Percentiles rank a stretch among this genome's conserved stretches.
Conservation (phyloP, 2,888 invertebrate species). For the Platycheirus albimanus region DNA sequence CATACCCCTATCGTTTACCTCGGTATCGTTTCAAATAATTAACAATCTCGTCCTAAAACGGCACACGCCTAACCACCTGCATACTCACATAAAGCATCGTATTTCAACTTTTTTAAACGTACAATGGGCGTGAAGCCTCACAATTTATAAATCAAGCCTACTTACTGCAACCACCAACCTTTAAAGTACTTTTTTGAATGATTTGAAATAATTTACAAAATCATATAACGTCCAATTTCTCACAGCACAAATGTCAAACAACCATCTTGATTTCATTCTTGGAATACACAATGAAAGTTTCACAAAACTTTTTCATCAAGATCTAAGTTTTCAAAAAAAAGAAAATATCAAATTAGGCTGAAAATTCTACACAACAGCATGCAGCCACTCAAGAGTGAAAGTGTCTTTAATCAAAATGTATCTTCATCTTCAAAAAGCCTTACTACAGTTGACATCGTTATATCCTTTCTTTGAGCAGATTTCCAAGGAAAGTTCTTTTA, state of each 20-base stretch:
- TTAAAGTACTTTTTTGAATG: not conserved
- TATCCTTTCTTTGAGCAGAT: slow-evolving; percentile 21
- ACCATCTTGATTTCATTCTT: not conserved
- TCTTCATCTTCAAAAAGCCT: not conserved
- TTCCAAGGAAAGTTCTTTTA: not conserved
- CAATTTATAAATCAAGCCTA: too few relatives aligned
- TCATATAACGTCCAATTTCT: not conserved
- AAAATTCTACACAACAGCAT: not conserved
- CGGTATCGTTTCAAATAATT: too few relatives aligned
- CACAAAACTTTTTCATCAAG: slow-evolving; percentile 20
- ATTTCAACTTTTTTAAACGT: too few relatives aligned
- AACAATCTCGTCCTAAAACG: too few relatives aligned
- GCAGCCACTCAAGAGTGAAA: slow-evolving; percentile 22
- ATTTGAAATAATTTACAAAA: not conserved
- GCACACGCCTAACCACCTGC: too few relatives aligned
- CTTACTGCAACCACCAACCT: too few relatives aligned
- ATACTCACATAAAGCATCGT: too few relatives aligned
- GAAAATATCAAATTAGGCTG: slow-evolving; percentile 28
- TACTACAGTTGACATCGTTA: slow-evolving; percentile 48
- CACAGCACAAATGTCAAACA: not conserved
- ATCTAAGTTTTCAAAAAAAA: slow-evolving; percentile 6
- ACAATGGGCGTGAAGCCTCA: too few relatives aligned
- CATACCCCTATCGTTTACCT: too few relatives aligned
- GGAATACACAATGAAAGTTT: slow-evolving; percentile 1
- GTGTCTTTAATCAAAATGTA: slow-evolving; percentile 17